These are phyloP conservation scores for Hartigia nigra DNA, from an alignment of 2,888 invertebrate genomes.

Conservation along the genomic window DNA sequence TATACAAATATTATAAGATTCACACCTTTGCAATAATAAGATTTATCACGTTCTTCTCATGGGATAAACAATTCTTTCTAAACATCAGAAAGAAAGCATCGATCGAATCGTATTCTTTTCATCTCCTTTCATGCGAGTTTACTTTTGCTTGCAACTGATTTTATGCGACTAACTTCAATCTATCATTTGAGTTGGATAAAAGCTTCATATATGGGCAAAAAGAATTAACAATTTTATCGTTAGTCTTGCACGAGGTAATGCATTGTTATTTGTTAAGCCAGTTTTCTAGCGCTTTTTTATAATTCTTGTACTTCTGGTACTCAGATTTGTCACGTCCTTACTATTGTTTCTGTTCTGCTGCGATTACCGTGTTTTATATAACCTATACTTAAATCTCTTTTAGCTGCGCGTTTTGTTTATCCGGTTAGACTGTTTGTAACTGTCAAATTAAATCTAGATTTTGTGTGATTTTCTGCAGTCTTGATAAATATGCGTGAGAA, in stretches of 20 bases:
- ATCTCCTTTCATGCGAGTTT: background rate
- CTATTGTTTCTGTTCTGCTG: background rate
- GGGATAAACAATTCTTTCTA: background rate
- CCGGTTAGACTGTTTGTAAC: background rate
- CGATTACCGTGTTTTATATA: constrained; percentile 21
- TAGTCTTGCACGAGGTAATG: constrained; percentile 27
- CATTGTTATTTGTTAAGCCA: constrained; percentile 11
- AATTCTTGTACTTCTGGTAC: background rate
- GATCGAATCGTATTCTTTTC: background rate
- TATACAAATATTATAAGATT: background rate
- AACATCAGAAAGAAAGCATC: background rate
- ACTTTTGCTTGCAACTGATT: background rate
- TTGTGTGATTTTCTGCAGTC: constrained; percentile 8
- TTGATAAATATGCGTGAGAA: constrained; percentile 12
- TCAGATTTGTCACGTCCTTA: background rate
- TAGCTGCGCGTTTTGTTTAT: constrained; percentile 2
- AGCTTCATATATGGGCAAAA: constrained; percentile 58
- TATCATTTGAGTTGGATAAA: constrained; percentile 50
- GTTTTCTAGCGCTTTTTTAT: background rate
- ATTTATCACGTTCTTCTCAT: background rate
- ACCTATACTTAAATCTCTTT: constrained; percentile 17
- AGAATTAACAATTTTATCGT: constrained; percentile 32
- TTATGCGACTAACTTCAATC: constrained; percentile 41
- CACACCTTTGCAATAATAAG: background rate
- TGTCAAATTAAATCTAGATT: background rate